These are phyloP conservation scores for Limanda limanda DNA, from an alignment of 2,113 vertebrate genomes.

Conservation along the genomic window DNA sequence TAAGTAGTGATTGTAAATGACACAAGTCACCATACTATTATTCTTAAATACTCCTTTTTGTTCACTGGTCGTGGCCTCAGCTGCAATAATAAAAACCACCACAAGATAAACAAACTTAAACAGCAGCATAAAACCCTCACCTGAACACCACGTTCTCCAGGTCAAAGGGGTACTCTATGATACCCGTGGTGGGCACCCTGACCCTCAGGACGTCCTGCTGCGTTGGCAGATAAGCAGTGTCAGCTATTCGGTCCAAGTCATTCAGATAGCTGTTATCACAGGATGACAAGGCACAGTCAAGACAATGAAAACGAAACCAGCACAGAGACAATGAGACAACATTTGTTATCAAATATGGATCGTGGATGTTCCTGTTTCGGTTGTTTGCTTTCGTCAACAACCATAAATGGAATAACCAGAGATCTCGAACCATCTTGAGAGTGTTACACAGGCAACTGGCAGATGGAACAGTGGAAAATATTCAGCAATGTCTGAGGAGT, in stretches of 20 bases:
- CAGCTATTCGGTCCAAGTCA: conserved; percentile 83
- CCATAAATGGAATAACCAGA: conserved; percentile 42
- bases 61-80: too few species aligned
- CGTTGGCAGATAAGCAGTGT: conserved; percentile 81
- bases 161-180: conserved; percentile 88
- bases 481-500: conserved; percentile 79
- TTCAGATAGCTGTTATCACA: conserved; percentile 83
- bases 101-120: too few species aligned
- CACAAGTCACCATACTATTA: too few species aligned
- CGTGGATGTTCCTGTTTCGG: neutral
- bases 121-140: conserved; percentile 63
- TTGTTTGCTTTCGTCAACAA: conserved; percentile 14
- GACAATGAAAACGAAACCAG: neutral
- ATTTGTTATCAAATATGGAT: neutral
- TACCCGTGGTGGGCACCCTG: conserved; percentile 86
- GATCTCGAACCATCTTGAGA: neutral
- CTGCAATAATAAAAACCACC: too few species aligned
- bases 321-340: neutral
- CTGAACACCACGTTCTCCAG: conserved; percentile 88
- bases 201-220: conserved; percentile 89
- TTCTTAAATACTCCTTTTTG: too few species aligned
- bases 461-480: conserved; percentile 64
- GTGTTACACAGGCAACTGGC: conserved; percentile 19
- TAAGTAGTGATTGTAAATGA: too few species aligned
- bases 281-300: conserved; percentile 1